Evolutionary conservation across 1,140 invertebrate species (phyloP).

Genomic region (Dendrolimus punctatus): DNA sequence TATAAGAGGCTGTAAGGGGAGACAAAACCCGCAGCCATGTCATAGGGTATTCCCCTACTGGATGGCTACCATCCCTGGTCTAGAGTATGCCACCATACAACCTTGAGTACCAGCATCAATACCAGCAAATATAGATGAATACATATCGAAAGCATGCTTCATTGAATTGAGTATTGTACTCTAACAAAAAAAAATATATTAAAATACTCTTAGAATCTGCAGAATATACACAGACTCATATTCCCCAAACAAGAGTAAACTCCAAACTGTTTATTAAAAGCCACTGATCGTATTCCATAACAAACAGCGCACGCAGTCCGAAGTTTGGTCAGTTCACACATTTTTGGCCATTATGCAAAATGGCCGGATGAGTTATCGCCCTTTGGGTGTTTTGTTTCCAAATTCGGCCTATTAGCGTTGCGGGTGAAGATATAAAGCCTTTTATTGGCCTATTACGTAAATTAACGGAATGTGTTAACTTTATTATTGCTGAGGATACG

Average conservation of each 20-base stretch:
- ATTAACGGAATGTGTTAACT: slow-evolving; percentile 14
- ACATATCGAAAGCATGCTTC: slow-evolving; percentile 3
- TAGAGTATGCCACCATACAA: too few species aligned
- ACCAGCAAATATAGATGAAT: slow-evolving; percentile 1
- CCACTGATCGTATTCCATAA: background rate
- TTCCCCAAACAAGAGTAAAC: background rate
- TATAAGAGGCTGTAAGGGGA: too few species aligned
- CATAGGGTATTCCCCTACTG: too few species aligned
- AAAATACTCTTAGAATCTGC: background rate
- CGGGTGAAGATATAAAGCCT: slow-evolving; percentile 3
- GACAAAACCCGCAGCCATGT: too few species aligned
- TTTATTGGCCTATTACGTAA: slow-evolving; percentile 17
- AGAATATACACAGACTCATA: background rate
- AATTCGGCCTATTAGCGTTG: slow-evolving; percentile 11
- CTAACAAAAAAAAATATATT: background rate
- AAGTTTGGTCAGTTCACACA: slow-evolving; percentile 8
- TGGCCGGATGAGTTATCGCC: slow-evolving; percentile 8
- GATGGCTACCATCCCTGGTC: too few species aligned
- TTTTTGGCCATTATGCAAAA: slow-evolving; percentile 11
- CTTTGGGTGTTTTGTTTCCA: slow-evolving; percentile 11
- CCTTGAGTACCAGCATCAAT: too few species aligned
- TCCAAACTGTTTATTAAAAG: slow-evolving; percentile 1
- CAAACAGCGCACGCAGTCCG: background rate
- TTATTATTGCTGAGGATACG: background rate
- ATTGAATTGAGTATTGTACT: background rate